phyloP scores from a whole-genome alignment of 1,140 invertebrate species.

The Hycleus phaleratus region DNA sequence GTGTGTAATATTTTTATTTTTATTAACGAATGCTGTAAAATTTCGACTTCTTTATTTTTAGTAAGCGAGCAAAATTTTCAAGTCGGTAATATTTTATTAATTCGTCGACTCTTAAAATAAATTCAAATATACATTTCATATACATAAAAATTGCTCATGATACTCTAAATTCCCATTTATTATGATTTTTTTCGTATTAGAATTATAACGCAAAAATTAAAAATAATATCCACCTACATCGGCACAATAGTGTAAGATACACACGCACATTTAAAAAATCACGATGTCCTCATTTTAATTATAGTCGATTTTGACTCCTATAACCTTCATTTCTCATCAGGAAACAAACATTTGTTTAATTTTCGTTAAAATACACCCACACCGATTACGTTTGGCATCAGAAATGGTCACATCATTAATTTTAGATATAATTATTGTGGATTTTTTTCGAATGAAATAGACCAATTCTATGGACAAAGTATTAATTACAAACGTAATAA shows the following conservation, averaged over 20 bases:
- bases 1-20: slow-evolving; percentile 10
- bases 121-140: not conserved
- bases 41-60: slow-evolving; percentile 15
- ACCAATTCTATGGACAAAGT: no score
- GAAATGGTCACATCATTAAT: slow-evolving; percentile 10
- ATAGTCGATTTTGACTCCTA: not conserved
- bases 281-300: slow-evolving; percentile 9
- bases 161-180: not conserved
- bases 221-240: no score
- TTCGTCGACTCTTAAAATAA: slow-evolving; percentile 10
- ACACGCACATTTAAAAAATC: not conserved
- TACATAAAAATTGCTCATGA: not conserved
- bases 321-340: no score
- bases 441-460: no score
- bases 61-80: slow-evolving; percentile 13
- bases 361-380: slow-evolving; percentile 3
- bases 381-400: slow-evolving; percentile 10
- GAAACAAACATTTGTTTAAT: not conserved
- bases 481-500: no score
- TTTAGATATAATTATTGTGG: not conserved
- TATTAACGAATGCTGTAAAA: slow-evolving; percentile 11
- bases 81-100: slow-evolving; percentile 13
- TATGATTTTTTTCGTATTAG: slow-evolving; percentile 3
- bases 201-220: not conserved
- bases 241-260: no score